These are phyloP conservation scores for Pseudomugil tenellus DNA, from an alignment of 2,797 vertebrate genomes.

Conservation along the genomic window DNA sequence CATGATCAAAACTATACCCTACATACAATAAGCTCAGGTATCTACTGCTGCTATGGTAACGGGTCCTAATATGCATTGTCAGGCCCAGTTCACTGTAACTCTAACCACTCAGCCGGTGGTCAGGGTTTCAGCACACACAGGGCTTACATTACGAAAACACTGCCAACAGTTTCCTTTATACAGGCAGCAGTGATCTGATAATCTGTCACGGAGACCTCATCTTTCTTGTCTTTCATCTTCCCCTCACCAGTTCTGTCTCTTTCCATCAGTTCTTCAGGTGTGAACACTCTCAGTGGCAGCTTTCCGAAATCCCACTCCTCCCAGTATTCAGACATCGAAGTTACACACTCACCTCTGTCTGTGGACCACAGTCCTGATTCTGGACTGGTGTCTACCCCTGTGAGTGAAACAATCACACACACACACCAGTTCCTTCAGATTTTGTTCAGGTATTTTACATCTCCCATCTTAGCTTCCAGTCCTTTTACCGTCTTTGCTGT, in stretches of 20 bases:
- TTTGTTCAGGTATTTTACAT: not conserved
- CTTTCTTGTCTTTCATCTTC: no score
- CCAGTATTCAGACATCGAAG: slow-evolving; percentile 76
- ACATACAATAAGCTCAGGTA: slow-evolving; percentile 69
- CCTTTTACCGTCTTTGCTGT: not conserved
- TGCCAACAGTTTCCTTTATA: slow-evolving; percentile 28
- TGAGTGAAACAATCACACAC: slow-evolving; percentile 75
- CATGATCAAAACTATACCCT: slow-evolving; percentile 18
- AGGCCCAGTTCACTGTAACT: slow-evolving; percentile 80
- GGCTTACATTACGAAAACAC: slow-evolving; percentile 68
- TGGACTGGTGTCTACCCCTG: slow-evolving; percentile 83
- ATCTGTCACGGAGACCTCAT: not conserved
- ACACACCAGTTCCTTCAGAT: not conserved
- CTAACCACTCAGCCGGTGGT: slow-evolving; percentile 69
- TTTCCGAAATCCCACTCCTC: slow-evolving; percentile 80
- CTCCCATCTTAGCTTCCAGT: slow-evolving; percentile 11
- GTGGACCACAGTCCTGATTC: slow-evolving; percentile 80
- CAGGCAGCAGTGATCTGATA: slow-evolving; percentile 4
- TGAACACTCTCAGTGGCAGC: slow-evolving; percentile 83
- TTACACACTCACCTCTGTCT: slow-evolving; percentile 61
- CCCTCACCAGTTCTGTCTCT: slow-evolving; percentile 1
- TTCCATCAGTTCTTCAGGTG: slow-evolving; percentile 87
- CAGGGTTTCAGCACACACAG: slow-evolving; percentile 69
- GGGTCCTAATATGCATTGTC: slow-evolving; percentile 75
- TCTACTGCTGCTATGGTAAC: slow-evolving; percentile 74